phyloP scores from a whole-genome alignment of 2,113 vertebrate species.

The Pterocles gutturalis region DNA sequence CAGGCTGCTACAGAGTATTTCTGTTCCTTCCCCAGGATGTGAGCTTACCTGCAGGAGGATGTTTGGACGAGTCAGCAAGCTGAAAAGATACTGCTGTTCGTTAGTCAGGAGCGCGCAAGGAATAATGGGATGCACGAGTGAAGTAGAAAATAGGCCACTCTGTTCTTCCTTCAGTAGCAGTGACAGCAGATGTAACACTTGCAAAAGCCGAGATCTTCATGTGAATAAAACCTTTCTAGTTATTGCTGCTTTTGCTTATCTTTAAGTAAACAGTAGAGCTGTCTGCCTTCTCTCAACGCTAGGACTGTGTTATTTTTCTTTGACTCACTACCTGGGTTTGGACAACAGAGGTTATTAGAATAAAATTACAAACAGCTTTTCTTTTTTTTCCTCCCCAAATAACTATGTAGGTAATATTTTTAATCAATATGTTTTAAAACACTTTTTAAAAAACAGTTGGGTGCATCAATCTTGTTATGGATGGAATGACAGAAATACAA shows the following conservation, averaged over 20 bases:
- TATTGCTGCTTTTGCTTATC: neutral
- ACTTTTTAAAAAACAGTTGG: neutral
- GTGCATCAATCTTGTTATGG: neutral
- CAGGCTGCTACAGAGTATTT: neutral
- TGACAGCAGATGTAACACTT: neutral
- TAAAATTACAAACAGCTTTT: neutral
- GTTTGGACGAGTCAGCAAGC: neutral
- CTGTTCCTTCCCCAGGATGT: neutral
- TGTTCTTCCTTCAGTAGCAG: neutral
- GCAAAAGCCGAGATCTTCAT: neutral
- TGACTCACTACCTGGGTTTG: neutral
- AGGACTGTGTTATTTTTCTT: neutral
- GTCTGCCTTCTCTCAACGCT: neutral
- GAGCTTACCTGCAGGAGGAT: neutral
- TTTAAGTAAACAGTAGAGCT: neutral
- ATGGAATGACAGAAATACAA: neutral
- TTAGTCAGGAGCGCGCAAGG: neutral
- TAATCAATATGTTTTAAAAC: neutral
- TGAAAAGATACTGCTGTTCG: neutral
- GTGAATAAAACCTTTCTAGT: neutral
- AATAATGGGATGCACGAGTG: neutral
- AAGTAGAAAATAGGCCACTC: slow-evolving; percentile 15
- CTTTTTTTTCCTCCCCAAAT: neutral
- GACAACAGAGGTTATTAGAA: neutral
- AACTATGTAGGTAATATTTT: neutral